Conservation (phyloP, 2,888 invertebrate genomes). For the Parapristionchus giblindavisi region DNA sequence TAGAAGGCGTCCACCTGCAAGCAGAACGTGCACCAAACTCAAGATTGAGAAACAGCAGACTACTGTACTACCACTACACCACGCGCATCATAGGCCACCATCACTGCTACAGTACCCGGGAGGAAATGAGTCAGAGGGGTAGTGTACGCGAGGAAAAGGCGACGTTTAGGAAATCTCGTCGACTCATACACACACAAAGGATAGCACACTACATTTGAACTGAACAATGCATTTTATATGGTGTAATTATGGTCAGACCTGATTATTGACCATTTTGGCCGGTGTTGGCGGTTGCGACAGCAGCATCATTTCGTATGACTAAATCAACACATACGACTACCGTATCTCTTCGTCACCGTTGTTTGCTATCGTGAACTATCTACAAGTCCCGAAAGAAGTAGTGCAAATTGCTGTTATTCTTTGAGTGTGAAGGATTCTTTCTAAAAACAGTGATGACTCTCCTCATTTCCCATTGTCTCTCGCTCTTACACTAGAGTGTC, state of each 20-base stretch:
- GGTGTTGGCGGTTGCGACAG: constrained; percentile 60
- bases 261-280: constrained; percentile 44
- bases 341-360: too few relatives aligned
- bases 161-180: neutral
- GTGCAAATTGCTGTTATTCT: too few relatives aligned
- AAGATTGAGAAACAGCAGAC: neutral
- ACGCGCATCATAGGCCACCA: constrained; percentile 6
- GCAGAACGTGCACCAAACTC: neutral
- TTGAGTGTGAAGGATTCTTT: too few relatives aligned
- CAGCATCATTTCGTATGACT: constrained; percentile 62
- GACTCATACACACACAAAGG: neutral
- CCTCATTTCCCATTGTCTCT: too few relatives aligned
- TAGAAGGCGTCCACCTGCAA: constrained; percentile 55
- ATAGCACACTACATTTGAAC: too few relatives aligned
- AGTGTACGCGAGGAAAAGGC: neutral
- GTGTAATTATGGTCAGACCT: constrained; percentile 24
- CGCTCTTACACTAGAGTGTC: too few relatives aligned
- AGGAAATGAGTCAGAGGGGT: too few relatives aligned
- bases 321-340: too few relatives aligned
- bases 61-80: constrained; percentile 24
- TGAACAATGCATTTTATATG: constrained; percentile 3
- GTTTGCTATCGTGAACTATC: too few relatives aligned
- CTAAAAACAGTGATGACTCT: too few relatives aligned
- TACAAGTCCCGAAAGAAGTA: too few relatives aligned
- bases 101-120: neutral